Evolutionary conservation across 1,140 invertebrate species (phyloP).

Genomic region (Lerema accius): DNA sequence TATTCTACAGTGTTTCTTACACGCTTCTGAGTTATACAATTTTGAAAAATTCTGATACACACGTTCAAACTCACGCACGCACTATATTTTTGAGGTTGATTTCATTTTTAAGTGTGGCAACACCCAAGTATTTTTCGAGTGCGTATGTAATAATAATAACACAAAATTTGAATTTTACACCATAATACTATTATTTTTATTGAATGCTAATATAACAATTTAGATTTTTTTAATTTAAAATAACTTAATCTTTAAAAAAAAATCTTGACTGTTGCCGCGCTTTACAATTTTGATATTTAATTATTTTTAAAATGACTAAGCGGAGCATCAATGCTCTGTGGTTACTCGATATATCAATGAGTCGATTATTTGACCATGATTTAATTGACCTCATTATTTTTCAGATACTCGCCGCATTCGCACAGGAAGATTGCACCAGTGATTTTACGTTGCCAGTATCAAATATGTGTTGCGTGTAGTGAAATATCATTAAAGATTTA

Average conservation of each 20-base stretch:
- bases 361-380: constrained; percentile 32
- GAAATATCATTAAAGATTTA: constrained; percentile 39
- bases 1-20: constrained; percentile 16
- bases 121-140: neutral
- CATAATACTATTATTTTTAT: too few species aligned
- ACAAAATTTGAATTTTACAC: too few species aligned
- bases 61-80: neutral
- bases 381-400: constrained; percentile 56
- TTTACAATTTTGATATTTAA: neutral
- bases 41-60: constrained; percentile 17
- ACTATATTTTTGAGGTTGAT: constrained; percentile 1
- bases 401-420: constrained; percentile 40
- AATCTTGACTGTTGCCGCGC: neutral
- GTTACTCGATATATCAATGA: constrained; percentile 37
- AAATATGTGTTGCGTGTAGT: constrained; percentile 34
- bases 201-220: too few species aligned
- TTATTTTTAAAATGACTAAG: too few species aligned
- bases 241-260: too few species aligned
- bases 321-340: too few species aligned
- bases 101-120: constrained; percentile 6
- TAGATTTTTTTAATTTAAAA: too few species aligned
- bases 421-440: constrained; percentile 31
- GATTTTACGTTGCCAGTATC: constrained; percentile 47
- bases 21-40: constrained; percentile 16
- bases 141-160: too few species aligned